A percentile compares a stretch with the other conserved stretches of the same genome.
These are phyloP conservation scores for Marmota flaviventris DNA, from an alignment of 2,113 vertebrate species.

Conservation along the genomic window DNA sequence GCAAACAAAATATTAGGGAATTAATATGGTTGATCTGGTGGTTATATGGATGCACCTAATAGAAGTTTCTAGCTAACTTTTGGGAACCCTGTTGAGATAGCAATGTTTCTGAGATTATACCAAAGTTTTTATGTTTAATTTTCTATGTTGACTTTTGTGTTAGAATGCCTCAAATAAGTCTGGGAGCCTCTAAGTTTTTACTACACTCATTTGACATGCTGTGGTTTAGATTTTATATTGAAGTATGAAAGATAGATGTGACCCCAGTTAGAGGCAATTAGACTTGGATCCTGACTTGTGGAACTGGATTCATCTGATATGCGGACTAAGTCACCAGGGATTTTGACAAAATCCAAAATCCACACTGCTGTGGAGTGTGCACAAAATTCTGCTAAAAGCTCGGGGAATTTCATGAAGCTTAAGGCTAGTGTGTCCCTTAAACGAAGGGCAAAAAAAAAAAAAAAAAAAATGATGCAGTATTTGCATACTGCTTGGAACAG, in stretches of 20 bases:
- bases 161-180: constrained; percentile 58
- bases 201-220: background rate
- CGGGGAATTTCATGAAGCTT: background rate
- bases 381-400: background rate
- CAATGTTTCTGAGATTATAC: background rate
- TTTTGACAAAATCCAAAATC: constrained; percentile 7
- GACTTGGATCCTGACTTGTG: background rate
- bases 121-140: background rate
- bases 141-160: constrained; percentile 38
- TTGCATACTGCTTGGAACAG: background rate
- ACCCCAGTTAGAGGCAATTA: background rate
- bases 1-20: background rate
- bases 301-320: background rate
- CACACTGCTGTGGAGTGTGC: background rate
- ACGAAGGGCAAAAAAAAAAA: background rate
- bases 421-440: background rate
- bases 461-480: background rate
- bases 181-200: constrained; percentile 24
- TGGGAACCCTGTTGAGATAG: background rate
- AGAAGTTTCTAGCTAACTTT: background rate
- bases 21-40: background rate
- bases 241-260: constrained; percentile 13
- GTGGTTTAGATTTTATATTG: constrained; percentile 52
- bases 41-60: background rate
- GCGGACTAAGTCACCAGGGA: background rate